A percentile compares a stretch with the other conserved stretches of the same genome.
phyloP scores from a whole-genome alignment of 1,140 invertebrate genomes.

The Plodia interpunctella region DNA sequence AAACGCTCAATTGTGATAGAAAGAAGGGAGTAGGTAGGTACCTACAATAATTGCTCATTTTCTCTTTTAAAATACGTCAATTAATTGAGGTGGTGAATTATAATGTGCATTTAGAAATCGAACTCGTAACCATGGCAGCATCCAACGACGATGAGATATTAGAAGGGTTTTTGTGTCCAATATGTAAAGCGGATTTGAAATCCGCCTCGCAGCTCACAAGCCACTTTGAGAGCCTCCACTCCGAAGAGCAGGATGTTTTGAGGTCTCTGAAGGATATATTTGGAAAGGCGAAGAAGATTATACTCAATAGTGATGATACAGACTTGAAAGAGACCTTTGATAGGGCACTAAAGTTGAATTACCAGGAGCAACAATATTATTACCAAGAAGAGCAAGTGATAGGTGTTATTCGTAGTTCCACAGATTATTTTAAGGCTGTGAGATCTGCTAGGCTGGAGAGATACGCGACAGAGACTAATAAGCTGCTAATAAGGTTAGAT shows the following conservation, averaged over 20 bases:
- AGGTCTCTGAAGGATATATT: conserved; percentile 94
- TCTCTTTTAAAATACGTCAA: conserved; percentile 16
- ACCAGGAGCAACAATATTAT: conserved; percentile 47
- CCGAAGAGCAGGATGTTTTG: conserved; percentile 93
- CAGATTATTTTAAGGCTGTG: conserved; percentile 87
- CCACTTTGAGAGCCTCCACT: conserved; percentile 93
- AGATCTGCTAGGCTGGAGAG: conserved; percentile 83
- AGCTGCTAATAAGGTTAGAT: conserved; percentile 94
- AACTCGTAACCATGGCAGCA: conserved; percentile 45
- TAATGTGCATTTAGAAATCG: conserved; percentile 27
- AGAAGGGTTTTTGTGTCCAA: conserved; percentile 96
- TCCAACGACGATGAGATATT: conserved; percentile 80
- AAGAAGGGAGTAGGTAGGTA: conserved; percentile 1
- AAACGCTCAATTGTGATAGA: no score
- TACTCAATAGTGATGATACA: conserved; percentile 86
- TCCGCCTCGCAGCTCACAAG: conserved; percentile 87
- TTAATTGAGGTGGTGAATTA: conserved; percentile 12
- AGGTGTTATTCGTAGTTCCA: conserved; percentile 83
- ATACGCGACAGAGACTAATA: conserved; percentile 96
- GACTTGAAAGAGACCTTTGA: conserved; percentile 78
- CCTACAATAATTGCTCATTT: conserved; percentile 19
- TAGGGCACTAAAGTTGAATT: conserved; percentile 69
- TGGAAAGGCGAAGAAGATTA: conserved; percentile 93
- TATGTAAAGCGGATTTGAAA: conserved; percentile 93
- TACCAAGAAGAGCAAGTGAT: conserved; percentile 81